Evolutionary conservation across 1,140 invertebrate species (phyloP), one percentile per base, ranked within the genome.

Genomic region (Hyphantria cunea): DNA sequence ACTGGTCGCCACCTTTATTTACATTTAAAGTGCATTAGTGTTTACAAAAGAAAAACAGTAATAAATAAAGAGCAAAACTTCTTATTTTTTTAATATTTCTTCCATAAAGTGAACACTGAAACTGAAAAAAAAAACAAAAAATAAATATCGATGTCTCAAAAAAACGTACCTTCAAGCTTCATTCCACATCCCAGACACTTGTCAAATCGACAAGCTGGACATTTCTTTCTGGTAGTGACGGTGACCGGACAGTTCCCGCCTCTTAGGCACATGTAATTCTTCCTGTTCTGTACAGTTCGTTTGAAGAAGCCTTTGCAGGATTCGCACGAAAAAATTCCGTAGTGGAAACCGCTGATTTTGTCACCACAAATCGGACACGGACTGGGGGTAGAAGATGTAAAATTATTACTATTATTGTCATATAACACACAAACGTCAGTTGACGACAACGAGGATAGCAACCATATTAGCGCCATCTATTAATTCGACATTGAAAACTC

Each of bases 221-320:
- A 99, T 82, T 99, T 99, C 84, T 99, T 99, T 32, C 98, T 92
- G 17, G 97, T 99, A 6, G 95, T 95, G 9, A 98, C 96, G 2
- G 95, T 97, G 11, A 99, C 96, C 3, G 96, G 96, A 91, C 98
- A 99, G 54, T 95, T 95, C 0, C 96, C 96, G 11, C 97, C 97
- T 45, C 97, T 93, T 47, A 98, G 93, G 86, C 98, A 99, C 63
- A 97, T 96, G 90, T 99, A 99, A 83, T 98, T 97, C 91, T 99
- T 99, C 52, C 98, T 94, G 86, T 99, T 99, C 92, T 99, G 98
- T 4, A 99, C 98, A 42, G 98, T 99, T 65, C 98, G 93, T 89
- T 99, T 99, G 91, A 99, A 99, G 90, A 99, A 99, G 3, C 98
- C 98, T 92, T 99, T 99, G 85, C 96, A 99, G 9, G 96, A 98